Evolutionary conservation across 2,113 vertebrate genomes (phyloP).

Genomic region (Poeciliopsis retropinna): DNA sequence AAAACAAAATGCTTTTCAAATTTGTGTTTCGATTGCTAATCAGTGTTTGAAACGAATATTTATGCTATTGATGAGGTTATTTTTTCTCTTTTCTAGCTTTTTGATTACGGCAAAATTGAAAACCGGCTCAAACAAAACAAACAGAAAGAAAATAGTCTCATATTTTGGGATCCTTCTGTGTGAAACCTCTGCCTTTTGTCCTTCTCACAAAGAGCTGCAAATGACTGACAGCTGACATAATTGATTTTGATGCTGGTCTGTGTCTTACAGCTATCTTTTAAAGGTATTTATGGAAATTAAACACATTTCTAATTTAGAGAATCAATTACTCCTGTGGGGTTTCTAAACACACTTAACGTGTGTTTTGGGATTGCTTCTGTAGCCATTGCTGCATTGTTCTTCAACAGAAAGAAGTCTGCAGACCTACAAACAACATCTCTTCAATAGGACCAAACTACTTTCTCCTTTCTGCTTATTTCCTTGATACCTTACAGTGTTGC

Average conservation of each 20-base stretch:
- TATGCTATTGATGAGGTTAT: not conserved
- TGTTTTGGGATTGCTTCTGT: not conserved
- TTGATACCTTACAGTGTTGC: too few species aligned
- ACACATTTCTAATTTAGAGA: not conserved
- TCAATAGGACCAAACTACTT: too few species aligned
- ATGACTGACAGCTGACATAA: constrained; percentile 3
- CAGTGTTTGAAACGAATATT: too few species aligned
- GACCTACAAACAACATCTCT: too few species aligned
- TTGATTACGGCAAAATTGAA: not conserved
- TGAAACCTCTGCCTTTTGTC: not conserved
- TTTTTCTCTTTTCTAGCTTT: not conserved
- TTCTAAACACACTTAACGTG: not conserved
- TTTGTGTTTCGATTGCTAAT: too few species aligned
- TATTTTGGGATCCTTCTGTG: too few species aligned
- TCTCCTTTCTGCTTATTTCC: too few species aligned
- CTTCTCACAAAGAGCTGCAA: not conserved
- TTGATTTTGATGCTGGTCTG: not conserved
- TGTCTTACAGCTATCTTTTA: not conserved
- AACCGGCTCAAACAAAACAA: not conserved
- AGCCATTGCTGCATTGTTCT: not conserved
- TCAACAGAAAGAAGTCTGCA: not conserved
- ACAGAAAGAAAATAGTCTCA: not conserved
- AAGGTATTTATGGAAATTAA: constrained; percentile 1
- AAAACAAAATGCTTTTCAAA: too few species aligned
- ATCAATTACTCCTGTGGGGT: not conserved